Conservation (phyloP, 2,113 vertebrate species). For the Ptilonorhynchus violaceus region DNA sequence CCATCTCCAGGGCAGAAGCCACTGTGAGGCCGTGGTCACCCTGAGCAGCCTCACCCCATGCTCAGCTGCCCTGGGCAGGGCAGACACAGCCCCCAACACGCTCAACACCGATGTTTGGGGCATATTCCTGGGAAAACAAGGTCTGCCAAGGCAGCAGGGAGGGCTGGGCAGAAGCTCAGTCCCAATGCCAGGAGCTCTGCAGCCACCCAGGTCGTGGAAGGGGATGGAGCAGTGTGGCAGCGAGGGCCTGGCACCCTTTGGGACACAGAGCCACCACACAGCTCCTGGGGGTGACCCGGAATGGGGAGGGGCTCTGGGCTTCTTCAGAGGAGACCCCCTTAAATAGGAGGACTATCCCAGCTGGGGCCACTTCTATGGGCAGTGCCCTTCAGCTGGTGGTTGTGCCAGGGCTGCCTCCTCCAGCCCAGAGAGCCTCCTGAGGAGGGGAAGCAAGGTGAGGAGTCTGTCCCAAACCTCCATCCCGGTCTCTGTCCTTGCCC, state of each 20-base stretch:
- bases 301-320: neutral
- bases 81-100: neutral
- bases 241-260: rapidly evolving
- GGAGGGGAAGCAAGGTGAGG: neutral
- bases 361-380: neutral
- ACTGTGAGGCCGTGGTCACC: rapidly evolving
- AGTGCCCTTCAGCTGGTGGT: neutral
- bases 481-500: too few species aligned
- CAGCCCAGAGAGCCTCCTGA: neutral
- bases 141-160: neutral
- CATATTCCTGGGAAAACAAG: neutral
- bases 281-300: neutral
- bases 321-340: neutral
- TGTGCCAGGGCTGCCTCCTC: neutral
- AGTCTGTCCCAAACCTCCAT: neutral
- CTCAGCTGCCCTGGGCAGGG: neutral
- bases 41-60: neutral
- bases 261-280: neutral
- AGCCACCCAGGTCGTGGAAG: neutral
- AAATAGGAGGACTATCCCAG: rapidly evolving
- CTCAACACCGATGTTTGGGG: neutral
- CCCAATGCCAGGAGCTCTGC: neutral
- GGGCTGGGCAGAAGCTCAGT: neutral
- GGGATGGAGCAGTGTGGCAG: neutral
- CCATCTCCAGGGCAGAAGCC: neutral